Evolutionary conservation across 2,113 vertebrate genomes (phyloP), one percentile per base, ranked within the genome.

Genomic region (Taurulus bubalis): DNA sequence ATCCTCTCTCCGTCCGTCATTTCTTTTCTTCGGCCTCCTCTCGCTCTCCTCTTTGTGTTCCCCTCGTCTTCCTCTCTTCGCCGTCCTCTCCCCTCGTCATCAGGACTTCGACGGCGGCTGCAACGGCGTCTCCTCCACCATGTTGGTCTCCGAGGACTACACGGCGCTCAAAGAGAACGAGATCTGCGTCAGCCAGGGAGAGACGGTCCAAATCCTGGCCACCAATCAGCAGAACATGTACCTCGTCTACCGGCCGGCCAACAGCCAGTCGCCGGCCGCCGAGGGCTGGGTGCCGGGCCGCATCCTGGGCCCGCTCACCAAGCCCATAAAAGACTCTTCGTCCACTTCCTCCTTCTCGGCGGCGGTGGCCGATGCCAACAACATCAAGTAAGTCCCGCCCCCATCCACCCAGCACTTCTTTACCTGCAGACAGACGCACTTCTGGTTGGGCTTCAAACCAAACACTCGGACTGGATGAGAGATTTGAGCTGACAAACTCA

Each of bases 161-260:
- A 97, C 95, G 53, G 98, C 98, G 88, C 96, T 99, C 91, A 99
- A 99, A 84, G 98, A 99, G 94, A 97, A 99, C 26, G 98, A 99
- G 92, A 97, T 99, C 87, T 97, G 96, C 79, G 97, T 99, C 85
- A 95, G 95, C 81, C 97, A 98, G 92, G 98, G 98, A 20, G 97
- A 99, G 94, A 94, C 95, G 71, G 97, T 99, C 76, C 98, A 99
- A 90, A 94, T 99, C 91, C 96, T 99, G 85, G 96, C 98, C 89
- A 88, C 97, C 94, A 99, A 99, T 91, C 98, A 99, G 95, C 98
- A 99, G 95, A 99, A 98, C 94, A 98, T 99, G 98, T 97, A 95
- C 95, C 96, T 99, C 84, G 98, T 99, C 55, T 98, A 96, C 94
- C 97, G 98, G 76, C 95, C 97, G 0, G 97, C 97, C 63, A 96